Percentiles rank a stretch among this genome's conserved stretches.
phyloP scores from a whole-genome alignment of 2,113 vertebrate genomes.

The Alligator sinensis region DNA sequence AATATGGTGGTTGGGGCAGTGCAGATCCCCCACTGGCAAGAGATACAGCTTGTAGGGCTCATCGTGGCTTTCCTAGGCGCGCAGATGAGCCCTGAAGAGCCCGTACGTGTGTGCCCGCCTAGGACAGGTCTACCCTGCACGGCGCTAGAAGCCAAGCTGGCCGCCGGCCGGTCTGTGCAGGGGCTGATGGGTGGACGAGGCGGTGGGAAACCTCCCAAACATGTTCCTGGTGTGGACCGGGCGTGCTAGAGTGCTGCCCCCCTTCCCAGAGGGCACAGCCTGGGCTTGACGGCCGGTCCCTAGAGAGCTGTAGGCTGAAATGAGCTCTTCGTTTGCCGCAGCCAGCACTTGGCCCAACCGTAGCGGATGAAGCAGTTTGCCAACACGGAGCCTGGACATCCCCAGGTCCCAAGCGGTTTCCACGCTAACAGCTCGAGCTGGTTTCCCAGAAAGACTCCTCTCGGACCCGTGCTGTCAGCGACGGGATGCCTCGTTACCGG shows the following conservation, averaged over 20 bases:
- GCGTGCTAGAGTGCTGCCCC: not conserved
- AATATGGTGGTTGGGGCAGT: not conserved
- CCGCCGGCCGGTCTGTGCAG: not conserved
- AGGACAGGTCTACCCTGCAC: not conserved
- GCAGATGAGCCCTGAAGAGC: not conserved
- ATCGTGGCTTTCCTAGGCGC: not conserved
- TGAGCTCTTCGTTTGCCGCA: conserved; percentile 54
- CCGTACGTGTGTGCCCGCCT: not conserved
- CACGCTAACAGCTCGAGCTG: not conserved
- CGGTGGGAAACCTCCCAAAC: conserved; percentile 30
- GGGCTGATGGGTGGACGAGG: not conserved
- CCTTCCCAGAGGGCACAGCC: conserved; percentile 51
- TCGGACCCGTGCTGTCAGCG: conserved; percentile 47
- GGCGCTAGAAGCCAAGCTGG: not conserved
- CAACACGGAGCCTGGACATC: conserved; percentile 33
- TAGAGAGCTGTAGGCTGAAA: conserved; percentile 51
- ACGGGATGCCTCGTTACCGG: not conserved
- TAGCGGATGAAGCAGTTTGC: conserved; percentile 57
- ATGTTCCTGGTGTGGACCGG: not conserved
- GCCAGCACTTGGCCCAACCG: conserved; percentile 31
- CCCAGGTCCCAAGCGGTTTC: conserved; percentile 23
- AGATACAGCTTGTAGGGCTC: fast-evolving
- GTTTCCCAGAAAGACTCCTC: conserved; percentile 55
- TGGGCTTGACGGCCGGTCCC: conserved; percentile 1
- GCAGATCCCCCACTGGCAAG: not conserved